These are phyloP conservation scores for Lepidurus apus DNA, from an alignment of 1,140 invertebrate genomes.

Conservation along the genomic window DNA sequence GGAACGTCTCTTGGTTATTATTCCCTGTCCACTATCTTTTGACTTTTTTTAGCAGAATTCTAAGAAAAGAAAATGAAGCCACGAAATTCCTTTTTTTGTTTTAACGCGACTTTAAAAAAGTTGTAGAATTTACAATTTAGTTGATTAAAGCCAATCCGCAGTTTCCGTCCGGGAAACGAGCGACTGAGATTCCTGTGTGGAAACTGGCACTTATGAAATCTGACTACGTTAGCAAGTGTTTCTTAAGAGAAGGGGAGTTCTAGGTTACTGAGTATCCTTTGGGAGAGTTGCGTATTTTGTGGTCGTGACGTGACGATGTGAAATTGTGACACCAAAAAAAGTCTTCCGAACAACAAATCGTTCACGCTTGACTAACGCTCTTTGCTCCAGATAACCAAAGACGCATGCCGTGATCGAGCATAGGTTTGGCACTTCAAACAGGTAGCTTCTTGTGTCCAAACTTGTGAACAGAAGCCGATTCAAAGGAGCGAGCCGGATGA, in stretches of 20 bases:
- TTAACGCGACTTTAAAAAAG: no score
- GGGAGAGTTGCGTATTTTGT: neutral
- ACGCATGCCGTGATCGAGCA: constrained; percentile 8
- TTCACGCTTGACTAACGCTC: constrained; percentile 5
- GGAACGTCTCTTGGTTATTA: no score
- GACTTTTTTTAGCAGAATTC: no score
- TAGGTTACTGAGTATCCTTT: no score
- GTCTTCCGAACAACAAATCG: neutral
- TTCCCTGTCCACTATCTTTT: no score
- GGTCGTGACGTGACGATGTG: neutral
- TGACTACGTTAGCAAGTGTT: no score
- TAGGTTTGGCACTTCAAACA: constrained; percentile 1
- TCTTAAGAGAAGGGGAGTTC: no score
- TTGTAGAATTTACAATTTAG: no score
- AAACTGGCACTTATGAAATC: neutral
- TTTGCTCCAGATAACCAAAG: constrained; percentile 3
- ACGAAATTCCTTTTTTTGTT: no score
- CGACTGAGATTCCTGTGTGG: neutral
- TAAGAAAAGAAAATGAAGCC: no score
- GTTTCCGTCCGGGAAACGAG: constrained; percentile 7
- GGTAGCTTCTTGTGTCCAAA: neutral
- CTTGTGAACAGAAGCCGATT: neutral
- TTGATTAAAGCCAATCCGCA: neutral
- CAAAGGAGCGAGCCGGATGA: no score
- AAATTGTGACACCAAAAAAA: no score